Evolutionary conservation across 2,888 invertebrate genomes (phyloP), one percentile per base, ranked within the genome.

Genomic region (Iselma pallidipennis): DNA sequence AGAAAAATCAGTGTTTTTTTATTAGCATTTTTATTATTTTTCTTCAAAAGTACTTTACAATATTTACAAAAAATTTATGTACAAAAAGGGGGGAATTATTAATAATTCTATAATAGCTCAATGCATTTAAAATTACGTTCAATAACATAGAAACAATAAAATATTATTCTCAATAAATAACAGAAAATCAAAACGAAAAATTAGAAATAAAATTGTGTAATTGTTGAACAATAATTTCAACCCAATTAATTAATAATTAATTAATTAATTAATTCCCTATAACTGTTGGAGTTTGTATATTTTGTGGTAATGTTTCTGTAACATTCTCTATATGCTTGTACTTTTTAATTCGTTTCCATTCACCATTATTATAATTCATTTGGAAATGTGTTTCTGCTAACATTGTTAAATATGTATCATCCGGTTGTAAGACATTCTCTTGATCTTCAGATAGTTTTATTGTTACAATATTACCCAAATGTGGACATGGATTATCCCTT

Each of bases 321-420:
- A 78, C 71, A 67, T 77, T 81, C 61, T 90, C 92, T 69, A 91
- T 85, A 60, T 91, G 89, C 61, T 94, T 85, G 80, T 91, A 92
- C 76, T 97, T 97, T 82, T 96, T 95, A 73, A 97, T 91, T 73
- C 91, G 85, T 78, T 96, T 96, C 97, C 97, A 98, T 79, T 98
- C 96, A 26, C 98, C 98, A 56, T 95, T 96, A 78, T 93, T 93
- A 83, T 98, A 98, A 83, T 98, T 98, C 94, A 98, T 95, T 81
- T 98, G 96, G 88, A 98, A 98, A 82, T 95, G 96, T 67, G 95
- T 96, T 81, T 98, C 98, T 0, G 93, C 93, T 55, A 93, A 83
- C 82, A 94, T 91, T 0, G 89, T 88, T 21, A 88, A 82, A 74
- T 90, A 89, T 0, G 91, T 89, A 67, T 94, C 94, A 80, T 96